Evolutionary conservation across 2,113 vertebrate species (phyloP), one percentile per base, ranked within the genome.

Genomic region (Uropsilus gracilis): DNA sequence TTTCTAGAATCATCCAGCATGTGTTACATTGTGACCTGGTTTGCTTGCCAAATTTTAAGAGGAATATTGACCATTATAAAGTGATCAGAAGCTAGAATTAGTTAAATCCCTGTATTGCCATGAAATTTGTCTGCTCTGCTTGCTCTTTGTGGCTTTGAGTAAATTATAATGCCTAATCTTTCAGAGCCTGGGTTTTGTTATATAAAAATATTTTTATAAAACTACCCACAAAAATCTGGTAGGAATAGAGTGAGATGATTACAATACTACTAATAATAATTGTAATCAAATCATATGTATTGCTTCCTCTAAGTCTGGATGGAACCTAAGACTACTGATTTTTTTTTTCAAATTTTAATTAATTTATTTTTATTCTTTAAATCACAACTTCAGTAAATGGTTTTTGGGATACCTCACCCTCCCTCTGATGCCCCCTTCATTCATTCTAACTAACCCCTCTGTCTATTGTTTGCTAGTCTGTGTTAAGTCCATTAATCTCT

Each of bases 61-160:
- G 82, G 61, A 53, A 30, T 75, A 69, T 9, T 75, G 50, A 66
- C 50, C 0, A 3, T 50, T 69, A 3, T 55, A 48, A 84, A 90
- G 59, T 86, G 78, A 28, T 86, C 53, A 66, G 37, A 72, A 89
- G 32, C 55, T 75, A 34, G 44, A 88, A 73, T 95, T 87, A 91
- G 50, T 32, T 28, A 88, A 28, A 85, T 89, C 37, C 20, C 20
- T 7, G 1, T n/a, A 82, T n/a, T 89, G 66, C 20, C 68, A 46
- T 42, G 4, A 5, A 37, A 69, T 39, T 64, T 55, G 53, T 55
- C 53, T 55, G 53, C 22, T 71, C 39, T 71, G 22, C 24, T 17
- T 42, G 18, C 12, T 71, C 32, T 81, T 8, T 50, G 69, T 88
- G 55, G 22, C 13, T 85, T 91, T 42, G 71, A 42, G 26, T 72